phyloP scores from a whole-genome alignment of 2,888 invertebrate genomes.

The Xestia c-nigrum region DNA sequence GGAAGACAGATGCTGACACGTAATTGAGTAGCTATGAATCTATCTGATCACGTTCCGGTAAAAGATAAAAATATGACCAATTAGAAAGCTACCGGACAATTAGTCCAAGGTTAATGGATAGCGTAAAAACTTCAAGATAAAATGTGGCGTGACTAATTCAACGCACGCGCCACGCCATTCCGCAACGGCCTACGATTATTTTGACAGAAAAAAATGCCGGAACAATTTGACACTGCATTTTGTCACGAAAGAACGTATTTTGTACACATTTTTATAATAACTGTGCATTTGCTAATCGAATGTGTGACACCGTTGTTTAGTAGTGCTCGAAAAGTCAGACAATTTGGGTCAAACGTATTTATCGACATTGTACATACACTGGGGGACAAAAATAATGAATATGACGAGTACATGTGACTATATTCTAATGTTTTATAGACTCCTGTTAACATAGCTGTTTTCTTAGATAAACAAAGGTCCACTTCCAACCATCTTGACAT shows the following conservation, averaged over 20 bases:
- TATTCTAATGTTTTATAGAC: conserved; percentile 32
- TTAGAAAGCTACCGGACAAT: conserved; percentile 80
- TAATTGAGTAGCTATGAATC: conserved; percentile 26
- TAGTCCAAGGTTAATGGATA: conserved; percentile 83
- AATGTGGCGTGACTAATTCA: conserved; percentile 79
- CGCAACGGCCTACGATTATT: conserved; percentile 71
- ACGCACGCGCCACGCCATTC: conserved; percentile 79
- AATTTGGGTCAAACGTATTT: conserved; percentile 44
- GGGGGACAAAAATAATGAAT: conserved; percentile 8
- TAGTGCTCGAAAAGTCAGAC: conserved; percentile 31
- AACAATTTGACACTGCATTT: conserved; percentile 68
- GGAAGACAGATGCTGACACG: conserved; percentile 10
- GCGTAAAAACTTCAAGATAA: conserved; percentile 78
- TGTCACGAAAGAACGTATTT: conserved; percentile 67
- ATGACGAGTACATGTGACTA: conserved; percentile 24
- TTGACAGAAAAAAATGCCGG: conserved; percentile 71
- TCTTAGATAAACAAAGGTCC: conserved; percentile 48
- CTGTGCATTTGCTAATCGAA: conserved; percentile 53
- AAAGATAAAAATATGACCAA: conserved; percentile 60
- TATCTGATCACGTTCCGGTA: conserved; percentile 50
- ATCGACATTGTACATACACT: conserved; percentile 28
- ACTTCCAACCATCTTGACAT: conserved; percentile 53
- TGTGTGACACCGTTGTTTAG: conserved; percentile 51
- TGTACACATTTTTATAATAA: conserved; percentile 54
- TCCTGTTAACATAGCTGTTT: conserved; percentile 52